phyloP scores from a whole-genome alignment of 2,797 vertebrate genomes.

The Lutjanus argentimaculatus region DNA sequence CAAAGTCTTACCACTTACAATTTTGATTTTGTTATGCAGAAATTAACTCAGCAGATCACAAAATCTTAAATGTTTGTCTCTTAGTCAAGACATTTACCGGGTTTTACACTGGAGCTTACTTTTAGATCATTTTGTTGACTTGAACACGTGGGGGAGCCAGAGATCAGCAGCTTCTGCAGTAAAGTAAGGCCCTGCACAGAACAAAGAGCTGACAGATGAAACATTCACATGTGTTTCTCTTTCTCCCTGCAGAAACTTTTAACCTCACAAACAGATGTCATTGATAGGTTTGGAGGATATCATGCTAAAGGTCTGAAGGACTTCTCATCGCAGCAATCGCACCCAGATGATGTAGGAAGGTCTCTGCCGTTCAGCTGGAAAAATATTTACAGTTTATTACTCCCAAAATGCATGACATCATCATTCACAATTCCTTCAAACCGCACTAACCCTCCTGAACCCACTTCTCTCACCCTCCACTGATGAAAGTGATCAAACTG shows the following conservation, averaged over 20 bases:
- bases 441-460: neutral
- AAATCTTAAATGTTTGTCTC: neutral
- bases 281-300: constrained; percentile 2
- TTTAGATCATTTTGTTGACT: constrained; percentile 7
- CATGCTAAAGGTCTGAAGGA: constrained; percentile 9
- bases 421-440: constrained; percentile 5
- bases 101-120: neutral
- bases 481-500: neutral
- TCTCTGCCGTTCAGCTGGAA: constrained; percentile 50
- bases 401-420: constrained; percentile 67
- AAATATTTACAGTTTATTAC: constrained; percentile 58
- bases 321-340: neutral
- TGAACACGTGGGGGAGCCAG: constrained; percentile 53
- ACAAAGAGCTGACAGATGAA: constrained; percentile 24
- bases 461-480: constrained; percentile 4
- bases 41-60: neutral
- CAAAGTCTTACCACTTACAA: neutral
- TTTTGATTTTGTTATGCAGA: neutral
- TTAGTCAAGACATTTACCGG: neutral
- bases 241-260: constrained; percentile 4
- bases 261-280: constrained; percentile 20
- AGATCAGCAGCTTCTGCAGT: constrained; percentile 37
- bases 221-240: constrained; percentile 7
- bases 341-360: constrained; percentile 45
- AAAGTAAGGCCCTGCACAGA: neutral